Evolutionary conservation across 2,113 vertebrate species (phyloP), one percentile per base, ranked within the genome.

Genomic region (Scopus umbretta): DNA sequence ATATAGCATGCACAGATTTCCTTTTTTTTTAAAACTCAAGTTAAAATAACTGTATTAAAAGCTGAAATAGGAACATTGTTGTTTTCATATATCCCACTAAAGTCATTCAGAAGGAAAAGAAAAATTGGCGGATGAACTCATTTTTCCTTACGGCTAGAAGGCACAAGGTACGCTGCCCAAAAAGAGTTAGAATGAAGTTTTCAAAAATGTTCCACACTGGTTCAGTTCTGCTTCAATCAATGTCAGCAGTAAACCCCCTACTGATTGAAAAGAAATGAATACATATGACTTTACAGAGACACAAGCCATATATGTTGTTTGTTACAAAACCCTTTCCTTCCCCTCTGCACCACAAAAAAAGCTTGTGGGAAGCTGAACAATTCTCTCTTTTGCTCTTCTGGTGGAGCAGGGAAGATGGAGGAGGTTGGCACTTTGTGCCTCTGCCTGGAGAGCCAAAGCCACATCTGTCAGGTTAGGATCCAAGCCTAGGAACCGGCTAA

Each of bases 401-500:
- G 36, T 80, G 59, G 42, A 91, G 45, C 73, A 82, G 50, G 59
- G 84, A 92, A 65, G 38, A 92, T 71, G 59, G 78, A 91, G 32
- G 45, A 85, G 58, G 50, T 26, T 80, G 78, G 62, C 6, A 0
- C 78, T 92, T 92, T 76, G 59, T 66, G 58, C 53, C 74, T 87
- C 49, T 65, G 86, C 71, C 84, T 80, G 63, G 16, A 90, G 78
- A 96, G 84, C 91, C 94, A 95, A 85, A 96, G 70, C 86, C 92
- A 91, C 86, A 92, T 97, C 78, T 91, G 65, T 91, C 96, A 94
- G 83, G 86, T 96, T 89, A 81, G 53, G 74, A 92, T n/a, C 79
- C 91, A 79, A 94, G 87, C 86, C 67, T 53, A 94, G 56, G 40
- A 94, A 53, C 45, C 80, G 79, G 71, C 87, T 86, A 79, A 83